Evolutionary conservation across 2,888 invertebrate species (phyloP).

Genomic region (Pardosa pseudoannulata): DNA sequence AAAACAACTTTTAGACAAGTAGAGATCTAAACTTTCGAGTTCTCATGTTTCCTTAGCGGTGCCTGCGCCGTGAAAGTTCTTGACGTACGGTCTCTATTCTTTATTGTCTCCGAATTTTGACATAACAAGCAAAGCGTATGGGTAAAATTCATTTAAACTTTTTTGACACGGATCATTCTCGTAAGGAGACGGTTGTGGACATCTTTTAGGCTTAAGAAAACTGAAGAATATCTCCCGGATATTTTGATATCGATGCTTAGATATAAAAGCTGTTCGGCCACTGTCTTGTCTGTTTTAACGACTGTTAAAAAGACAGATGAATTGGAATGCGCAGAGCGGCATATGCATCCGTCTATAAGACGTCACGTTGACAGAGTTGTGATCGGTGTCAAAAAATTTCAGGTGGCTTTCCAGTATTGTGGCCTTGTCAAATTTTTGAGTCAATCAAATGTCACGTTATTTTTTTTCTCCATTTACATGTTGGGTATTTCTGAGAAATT

Average conservation of each 20-base stretch:
- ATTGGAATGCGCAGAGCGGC: neutral
- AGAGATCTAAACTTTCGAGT: no score
- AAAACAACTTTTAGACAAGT: no score
- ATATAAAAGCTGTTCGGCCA: neutral
- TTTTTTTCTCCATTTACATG: neutral
- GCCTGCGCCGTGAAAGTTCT: no score
- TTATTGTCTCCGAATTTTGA: neutral
- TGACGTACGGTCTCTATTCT: neutral
- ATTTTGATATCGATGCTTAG: neutral
- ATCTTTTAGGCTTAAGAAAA: neutral
- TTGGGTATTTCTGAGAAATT: neutral
- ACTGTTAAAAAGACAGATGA: neutral
- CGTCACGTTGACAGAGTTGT: neutral
- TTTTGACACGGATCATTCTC: no score
- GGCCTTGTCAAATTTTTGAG: slow-evolving; percentile 3
- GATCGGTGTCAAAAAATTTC: slow-evolving; percentile 4
- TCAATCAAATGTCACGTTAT: neutral
- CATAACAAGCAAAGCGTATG: neutral
- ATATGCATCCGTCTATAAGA: neutral
- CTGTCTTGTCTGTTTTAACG: slow-evolving; percentile 7
- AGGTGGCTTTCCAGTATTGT: neutral
- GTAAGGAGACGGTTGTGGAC: no score
- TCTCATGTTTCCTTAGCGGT: no score
- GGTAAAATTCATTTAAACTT: no score
- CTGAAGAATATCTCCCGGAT: neutral